Conservation (phyloP, 2,797 vertebrate species). For the Merluccius polli region DNA sequence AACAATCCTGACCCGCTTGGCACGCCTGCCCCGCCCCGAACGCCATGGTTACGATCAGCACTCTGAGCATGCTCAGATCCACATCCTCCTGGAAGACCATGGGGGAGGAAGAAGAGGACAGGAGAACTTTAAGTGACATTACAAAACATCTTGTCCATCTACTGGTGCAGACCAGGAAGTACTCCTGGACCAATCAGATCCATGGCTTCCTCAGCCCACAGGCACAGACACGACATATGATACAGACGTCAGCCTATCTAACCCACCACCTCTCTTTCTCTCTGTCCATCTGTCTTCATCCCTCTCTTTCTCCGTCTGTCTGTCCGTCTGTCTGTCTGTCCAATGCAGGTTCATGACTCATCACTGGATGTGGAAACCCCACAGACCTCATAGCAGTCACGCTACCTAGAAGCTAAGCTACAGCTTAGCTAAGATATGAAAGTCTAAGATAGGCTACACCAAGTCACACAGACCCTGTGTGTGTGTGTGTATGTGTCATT, state of each 20-base stretch:
- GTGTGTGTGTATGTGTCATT: too few species aligned
- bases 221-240: not conserved
- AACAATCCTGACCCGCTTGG: conserved; percentile 61
- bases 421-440: not conserved
- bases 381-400: too few species aligned
- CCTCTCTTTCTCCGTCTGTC: not conserved
- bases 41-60: conserved; percentile 74
- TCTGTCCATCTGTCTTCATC: not conserved
- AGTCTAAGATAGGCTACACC: too few species aligned
- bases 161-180: too few species aligned
- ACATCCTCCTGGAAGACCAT: conserved; percentile 33
- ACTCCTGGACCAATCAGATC: not conserved
- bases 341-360: too few species aligned
- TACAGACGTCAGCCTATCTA: too few species aligned
- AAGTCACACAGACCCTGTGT: too few species aligned
- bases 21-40: conserved; percentile 61
- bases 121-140: not conserved
- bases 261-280: not conserved
- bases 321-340: not conserved
- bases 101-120: not conserved
- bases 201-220: not conserved
- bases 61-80: conserved; percentile 50
- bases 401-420: too few species aligned
- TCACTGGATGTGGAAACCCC: too few species aligned
- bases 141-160: too few species aligned